Percentiles rank a stretch among this genome's conserved stretches.
Conservation (phyloP, 2,113 vertebrate genomes). For the Fregetta grallaria region DNA sequence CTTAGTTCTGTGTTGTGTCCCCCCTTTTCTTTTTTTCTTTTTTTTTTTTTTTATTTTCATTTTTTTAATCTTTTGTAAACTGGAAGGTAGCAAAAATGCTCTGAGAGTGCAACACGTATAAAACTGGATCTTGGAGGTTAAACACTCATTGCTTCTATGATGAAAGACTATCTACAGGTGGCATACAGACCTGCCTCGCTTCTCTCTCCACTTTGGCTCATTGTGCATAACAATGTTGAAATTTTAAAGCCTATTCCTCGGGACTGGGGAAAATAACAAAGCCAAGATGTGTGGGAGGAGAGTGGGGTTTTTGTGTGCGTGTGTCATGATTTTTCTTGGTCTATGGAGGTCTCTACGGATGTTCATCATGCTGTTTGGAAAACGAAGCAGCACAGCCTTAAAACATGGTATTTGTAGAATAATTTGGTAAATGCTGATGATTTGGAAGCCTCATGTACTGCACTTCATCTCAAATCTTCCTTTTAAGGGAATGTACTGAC, state of each 20-base stretch:
- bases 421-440: neutral
- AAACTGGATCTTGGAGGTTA: neutral
- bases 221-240: neutral
- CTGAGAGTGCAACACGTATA: accelerated
- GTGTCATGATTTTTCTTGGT: neutral
- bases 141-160: neutral
- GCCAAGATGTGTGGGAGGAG: neutral
- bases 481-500: neutral
- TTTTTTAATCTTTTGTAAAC: neutral
- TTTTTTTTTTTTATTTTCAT: neutral
- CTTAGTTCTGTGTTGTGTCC: neutral
- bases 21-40: neutral
- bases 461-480: neutral
- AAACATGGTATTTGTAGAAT: neutral
- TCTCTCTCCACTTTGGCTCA: neutral
- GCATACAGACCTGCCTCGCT: neutral
- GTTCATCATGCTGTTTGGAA: conserved; percentile 27
- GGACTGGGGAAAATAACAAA: neutral
- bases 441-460: neutral
- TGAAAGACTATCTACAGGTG: neutral
- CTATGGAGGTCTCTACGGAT: neutral
- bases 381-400: conserved; percentile 1
- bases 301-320: neutral
- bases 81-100: neutral
- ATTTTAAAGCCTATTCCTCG: neutral